Percentiles rank a stretch among this genome's conserved stretches.
Evolutionary conservation across 2,888 invertebrate species (phyloP).

Genomic region (Caenorhabditis japonica): DNA sequence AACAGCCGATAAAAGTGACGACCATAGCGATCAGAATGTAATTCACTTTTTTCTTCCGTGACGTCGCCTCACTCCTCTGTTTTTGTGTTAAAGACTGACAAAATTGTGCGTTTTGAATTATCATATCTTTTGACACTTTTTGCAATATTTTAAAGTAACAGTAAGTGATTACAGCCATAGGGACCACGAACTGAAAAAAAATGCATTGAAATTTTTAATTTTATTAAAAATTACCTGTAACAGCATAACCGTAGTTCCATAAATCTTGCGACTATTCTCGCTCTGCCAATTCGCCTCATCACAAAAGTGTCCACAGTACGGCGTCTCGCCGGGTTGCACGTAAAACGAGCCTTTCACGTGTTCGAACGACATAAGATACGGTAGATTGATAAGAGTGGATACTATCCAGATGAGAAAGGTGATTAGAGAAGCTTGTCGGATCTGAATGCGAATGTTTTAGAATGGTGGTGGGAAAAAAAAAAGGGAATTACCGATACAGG

Average conservation of each 20-base stretch:
- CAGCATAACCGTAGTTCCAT: constrained; percentile 81
- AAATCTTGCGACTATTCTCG: constrained; percentile 85
- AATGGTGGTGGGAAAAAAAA: neutral
- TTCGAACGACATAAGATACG: constrained; percentile 74
- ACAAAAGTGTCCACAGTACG: constrained; percentile 80
- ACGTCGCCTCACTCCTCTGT: constrained; percentile 73
- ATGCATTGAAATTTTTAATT: neutral
- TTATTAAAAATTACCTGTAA: constrained; percentile 60
- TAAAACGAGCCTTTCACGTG: constrained; percentile 78
- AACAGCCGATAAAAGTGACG: constrained; percentile 75
- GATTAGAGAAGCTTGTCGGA: constrained; percentile 59
- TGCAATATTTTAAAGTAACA: constrained; percentile 75
- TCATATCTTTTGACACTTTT: constrained; percentile 76
- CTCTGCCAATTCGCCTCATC: constrained; percentile 84
- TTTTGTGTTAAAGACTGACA: constrained; percentile 71
- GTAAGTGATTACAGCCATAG: constrained; percentile 76
- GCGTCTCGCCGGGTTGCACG: constrained; percentile 56
- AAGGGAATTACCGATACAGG: constrained; percentile 67
- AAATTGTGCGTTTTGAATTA: constrained; percentile 75
- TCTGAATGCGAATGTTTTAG: constrained; percentile 40
- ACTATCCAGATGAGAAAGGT: constrained; percentile 74
- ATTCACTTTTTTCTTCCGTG: constrained; percentile 68
- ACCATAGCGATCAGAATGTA: constrained; percentile 85
- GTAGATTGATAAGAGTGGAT: constrained; percentile 74
- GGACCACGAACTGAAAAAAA: constrained; percentile 72